Base-by-base conservation (phyloP, 2,888 invertebrate genomes). In the Chymomyza procnemis region DNA sequence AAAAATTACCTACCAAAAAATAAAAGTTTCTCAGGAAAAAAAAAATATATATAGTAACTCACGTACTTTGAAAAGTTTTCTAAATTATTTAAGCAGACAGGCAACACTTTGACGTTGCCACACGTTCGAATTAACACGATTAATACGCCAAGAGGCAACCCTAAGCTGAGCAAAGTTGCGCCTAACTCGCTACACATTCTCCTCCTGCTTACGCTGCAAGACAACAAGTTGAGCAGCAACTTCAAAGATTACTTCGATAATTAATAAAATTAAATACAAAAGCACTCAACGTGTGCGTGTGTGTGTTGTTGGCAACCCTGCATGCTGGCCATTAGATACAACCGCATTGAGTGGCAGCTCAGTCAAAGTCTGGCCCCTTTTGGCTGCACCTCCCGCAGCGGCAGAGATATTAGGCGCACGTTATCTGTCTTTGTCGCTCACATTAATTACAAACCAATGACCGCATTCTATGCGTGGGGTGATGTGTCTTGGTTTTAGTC, bases 381-480 rank as follows among this genome's bases (percentile, higher is more conserved):
- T 26, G 4, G 26, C 34, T 41, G 34, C n/a, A n/a, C 34, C 34
- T 41, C 34, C 34, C 0, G 9, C 18, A 34, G 52, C 64, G n/a
- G n/a, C 30, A 48, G 69, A 52, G 62, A 66, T 68, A 78, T 80
- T 83, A 75, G 73, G 60, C 60, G 46, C 66, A 75, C 75, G 63
- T 71, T 73, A 74, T 70, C 30, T 57, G 22, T 16, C 47, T 47
- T 60, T 47, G 61, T 19, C 66, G 59, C 78, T 78, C 84, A 73
- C 86, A 83, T 83, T 83, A 83, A 83, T 87, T 83, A 87, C 83
- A 87, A 87, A 78, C 81, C 88, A 84, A 85, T 83, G 81, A 21
- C 21, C 47, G 18, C 54, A 54, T 1, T 22, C 18, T 4, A 19
- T 14, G 22, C 54, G 18, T 21, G 0, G 8, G 2, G 22, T 18